Evolutionary conservation across 1,140 invertebrate species (phyloP), one percentile per base, ranked within the genome.

Genomic region (Scylla paramamosain): DNA sequence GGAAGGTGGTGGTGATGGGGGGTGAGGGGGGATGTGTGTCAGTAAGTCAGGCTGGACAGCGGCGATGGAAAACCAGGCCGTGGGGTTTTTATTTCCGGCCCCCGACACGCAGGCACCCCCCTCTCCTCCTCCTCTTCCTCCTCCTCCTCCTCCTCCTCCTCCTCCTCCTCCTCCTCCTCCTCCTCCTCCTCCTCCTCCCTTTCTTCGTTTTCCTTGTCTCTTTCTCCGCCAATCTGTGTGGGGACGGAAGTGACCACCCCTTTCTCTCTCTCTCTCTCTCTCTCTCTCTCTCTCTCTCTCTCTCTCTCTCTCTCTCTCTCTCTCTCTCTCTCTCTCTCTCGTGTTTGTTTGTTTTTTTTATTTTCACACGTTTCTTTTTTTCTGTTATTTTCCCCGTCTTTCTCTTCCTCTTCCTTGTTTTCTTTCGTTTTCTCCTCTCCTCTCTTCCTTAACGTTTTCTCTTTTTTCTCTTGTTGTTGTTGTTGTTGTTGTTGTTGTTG

Each of bases 261-360:
- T 31, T 48, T 59, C 16, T 29, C 45, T 91, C 52, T 59, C 52
- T 59, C 52, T 59, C 52, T 91, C 52, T 91, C 90, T 59, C 45
- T 91, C 90, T 52, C 90, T 59, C 90, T 52, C 52, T 91, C 90
- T 91, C 46, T 31, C 90, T n/a, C 29, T 91, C 88, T 52, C 46
- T 45, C 28, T 92, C 48, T 91, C 48, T 52, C 90, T 91, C n/a
- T 91, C 90, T 52, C 46, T 52, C n/a, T 91, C 46, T 91, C 39
- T 91, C n/a, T 52, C 90, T 52, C 46, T 59, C 7, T 52, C 31
- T n/a, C 14, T 52, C n/a, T 28, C 59, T n/a, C 20, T 48, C 89
- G 25, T 7, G 20, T n/a, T 25, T 39, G 25, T 28, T 59, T 91
- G 12, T 77, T 31, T 20, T 67, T 29, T 10, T 29, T 28, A 31